Evolutionary conservation across 1,140 invertebrate genomes (phyloP).

Genomic region (Ceratosolen solmsi): DNA sequence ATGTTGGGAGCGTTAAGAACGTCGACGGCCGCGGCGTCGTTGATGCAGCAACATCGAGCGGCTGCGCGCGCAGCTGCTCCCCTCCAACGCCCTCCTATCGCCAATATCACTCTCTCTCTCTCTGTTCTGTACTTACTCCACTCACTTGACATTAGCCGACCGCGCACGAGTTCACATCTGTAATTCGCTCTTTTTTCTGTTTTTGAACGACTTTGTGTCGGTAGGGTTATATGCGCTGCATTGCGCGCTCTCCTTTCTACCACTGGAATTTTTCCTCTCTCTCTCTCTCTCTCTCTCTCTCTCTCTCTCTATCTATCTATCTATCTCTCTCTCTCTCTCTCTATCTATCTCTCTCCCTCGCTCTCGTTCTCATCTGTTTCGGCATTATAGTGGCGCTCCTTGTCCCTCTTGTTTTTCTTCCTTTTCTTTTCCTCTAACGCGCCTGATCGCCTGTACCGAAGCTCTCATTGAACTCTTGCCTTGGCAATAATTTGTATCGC

Average conservation of each 20-base stretch:
- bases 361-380: no score
- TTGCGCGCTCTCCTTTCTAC: not conserved
- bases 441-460: not conserved
- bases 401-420: not conserved
- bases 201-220: not conserved
- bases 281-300: not conserved
- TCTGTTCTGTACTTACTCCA: not conserved
- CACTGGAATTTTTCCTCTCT: slow-evolving; percentile 13
- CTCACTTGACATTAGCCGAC: not conserved
- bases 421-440: slow-evolving; percentile 1
- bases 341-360: no score
- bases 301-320: no score
- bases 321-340: not conserved
- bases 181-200: not conserved
- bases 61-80: slow-evolving; percentile 65
- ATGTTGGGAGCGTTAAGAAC: not conserved
- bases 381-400: not conserved
- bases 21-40: not conserved
- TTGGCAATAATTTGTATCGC: not conserved
- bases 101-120: slow-evolving; percentile 1
- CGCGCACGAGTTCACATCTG: not conserved
- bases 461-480: slow-evolving; percentile 22
- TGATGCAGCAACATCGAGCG: slow-evolving; percentile 66
- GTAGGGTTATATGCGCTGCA: no score
- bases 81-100: not conserved